A percentile compares a stretch with the other conserved stretches of the same genome.
Conservation (phyloP, 2,797 vertebrate genomes). For the Smutsia gigantea region DNA sequence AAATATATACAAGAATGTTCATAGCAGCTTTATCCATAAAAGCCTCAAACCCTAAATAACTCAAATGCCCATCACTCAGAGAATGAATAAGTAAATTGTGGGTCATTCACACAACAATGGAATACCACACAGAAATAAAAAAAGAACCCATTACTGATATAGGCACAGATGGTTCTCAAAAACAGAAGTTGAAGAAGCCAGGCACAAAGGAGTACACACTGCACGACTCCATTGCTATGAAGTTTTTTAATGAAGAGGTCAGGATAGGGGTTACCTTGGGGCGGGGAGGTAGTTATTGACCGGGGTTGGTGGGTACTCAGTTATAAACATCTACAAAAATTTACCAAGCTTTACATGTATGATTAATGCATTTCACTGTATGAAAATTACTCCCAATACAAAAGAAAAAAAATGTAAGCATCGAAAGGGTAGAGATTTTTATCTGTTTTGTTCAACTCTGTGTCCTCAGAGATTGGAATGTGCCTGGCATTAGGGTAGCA, state of each 20-base stretch:
- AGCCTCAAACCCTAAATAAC: no score
- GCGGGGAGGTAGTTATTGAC: not conserved
- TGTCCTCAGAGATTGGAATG: not conserved
- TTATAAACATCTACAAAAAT: not conserved
- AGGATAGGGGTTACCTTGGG: not conserved
- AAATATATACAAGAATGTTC: no score
- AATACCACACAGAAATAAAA: not conserved
- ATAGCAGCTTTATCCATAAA: no score
- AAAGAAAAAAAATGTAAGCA: not conserved
- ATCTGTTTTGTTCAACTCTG: not conserved
- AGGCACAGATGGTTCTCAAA: not conserved
- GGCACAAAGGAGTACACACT: not conserved
- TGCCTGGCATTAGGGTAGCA: no score
- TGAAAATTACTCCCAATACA: not conserved
- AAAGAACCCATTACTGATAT: not conserved
- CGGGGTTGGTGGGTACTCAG: not conserved
- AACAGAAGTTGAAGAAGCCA: not conserved
- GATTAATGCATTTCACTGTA: not conserved
- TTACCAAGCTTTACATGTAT: not conserved
- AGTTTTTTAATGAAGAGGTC: not conserved
- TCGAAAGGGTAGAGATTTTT: not conserved
- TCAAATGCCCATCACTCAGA: no score
- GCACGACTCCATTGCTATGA: not conserved
- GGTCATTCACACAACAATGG: not conserved
- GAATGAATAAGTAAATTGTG: no score